Conservation (phyloP, 2,113 vertebrate genomes). For the Tachysurus vachellii region DNA sequence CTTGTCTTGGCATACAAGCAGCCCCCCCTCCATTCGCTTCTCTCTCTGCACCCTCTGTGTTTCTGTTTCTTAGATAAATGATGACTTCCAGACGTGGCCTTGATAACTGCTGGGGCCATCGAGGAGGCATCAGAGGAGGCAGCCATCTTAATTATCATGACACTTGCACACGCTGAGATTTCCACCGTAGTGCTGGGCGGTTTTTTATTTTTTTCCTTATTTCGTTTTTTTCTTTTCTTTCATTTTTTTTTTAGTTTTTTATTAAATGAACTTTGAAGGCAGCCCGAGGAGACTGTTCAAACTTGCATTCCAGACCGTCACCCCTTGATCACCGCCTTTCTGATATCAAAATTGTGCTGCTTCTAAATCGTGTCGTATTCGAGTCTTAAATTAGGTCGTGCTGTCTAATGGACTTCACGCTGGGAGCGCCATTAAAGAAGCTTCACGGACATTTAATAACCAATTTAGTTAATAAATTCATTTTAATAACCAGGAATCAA, state of each 20-base stretch:
- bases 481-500: slow-evolving; percentile 64
- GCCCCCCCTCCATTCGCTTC: neutral
- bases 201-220: slow-evolving; percentile 14
- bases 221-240: neutral
- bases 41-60: slow-evolving; percentile 34
- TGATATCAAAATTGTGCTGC: slow-evolving; percentile 47
- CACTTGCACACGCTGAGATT: slow-evolving; percentile 42
- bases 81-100: slow-evolving; percentile 48
- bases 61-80: slow-evolving; percentile 54
- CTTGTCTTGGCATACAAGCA: neutral
- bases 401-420: slow-evolving; percentile 64
- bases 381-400: slow-evolving; percentile 64
- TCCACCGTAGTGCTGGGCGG: slow-evolving; percentile 43
- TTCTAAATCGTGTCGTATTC: slow-evolving; percentile 43
- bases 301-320: slow-evolving; percentile 50
- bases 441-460: slow-evolving; percentile 64
- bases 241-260: neutral
- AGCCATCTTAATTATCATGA: slow-evolving; percentile 59
- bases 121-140: slow-evolving; percentile 33
- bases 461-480: slow-evolving; percentile 57
- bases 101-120: slow-evolving; percentile 49
- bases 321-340: slow-evolving; percentile 44
- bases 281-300: slow-evolving; percentile 54
- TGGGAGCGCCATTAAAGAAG: slow-evolving; percentile 57
- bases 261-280: slow-evolving; percentile 49